phyloP scores from a whole-genome alignment of 2,797 vertebrate genomes.

The Zalophus californianus region DNA sequence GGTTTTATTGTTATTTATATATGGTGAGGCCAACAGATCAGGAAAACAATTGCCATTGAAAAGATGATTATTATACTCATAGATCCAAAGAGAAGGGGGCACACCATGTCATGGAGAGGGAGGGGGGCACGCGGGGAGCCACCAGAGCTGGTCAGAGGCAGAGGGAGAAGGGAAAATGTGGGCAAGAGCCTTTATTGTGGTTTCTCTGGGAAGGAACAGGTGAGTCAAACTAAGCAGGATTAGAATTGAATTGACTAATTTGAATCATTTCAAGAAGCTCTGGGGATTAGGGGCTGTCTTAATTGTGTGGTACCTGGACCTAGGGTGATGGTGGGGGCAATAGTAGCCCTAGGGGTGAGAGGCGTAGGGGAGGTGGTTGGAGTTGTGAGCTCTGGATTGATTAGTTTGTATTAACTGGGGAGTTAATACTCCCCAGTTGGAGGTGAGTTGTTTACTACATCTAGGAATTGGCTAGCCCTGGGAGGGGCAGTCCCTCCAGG shows the following conservation, averaged over 20 bases:
- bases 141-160: background rate
- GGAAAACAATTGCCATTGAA: background rate
- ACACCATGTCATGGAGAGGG: fast-evolving
- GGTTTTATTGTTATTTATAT: background rate
- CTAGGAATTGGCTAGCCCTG: background rate
- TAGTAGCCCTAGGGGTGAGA: background rate
- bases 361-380: background rate
- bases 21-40: background rate
- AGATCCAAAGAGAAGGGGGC: background rate
- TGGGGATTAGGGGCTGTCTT: background rate
- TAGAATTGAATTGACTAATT: background rate
- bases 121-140: background rate
- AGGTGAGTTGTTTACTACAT: background rate
- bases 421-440: background rate
- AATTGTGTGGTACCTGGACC: background rate
- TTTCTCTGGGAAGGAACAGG: background rate
- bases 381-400: background rate
- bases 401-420: background rate
- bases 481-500: background rate
- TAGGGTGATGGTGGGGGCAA: background rate
- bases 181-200: background rate
- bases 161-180: background rate
- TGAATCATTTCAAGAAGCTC: background rate
- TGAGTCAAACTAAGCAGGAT: background rate
- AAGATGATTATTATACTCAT: background rate